phyloP scores from a whole-genome alignment of 2,888 invertebrate genomes.

The Yponomeuta sedellus region DNA sequence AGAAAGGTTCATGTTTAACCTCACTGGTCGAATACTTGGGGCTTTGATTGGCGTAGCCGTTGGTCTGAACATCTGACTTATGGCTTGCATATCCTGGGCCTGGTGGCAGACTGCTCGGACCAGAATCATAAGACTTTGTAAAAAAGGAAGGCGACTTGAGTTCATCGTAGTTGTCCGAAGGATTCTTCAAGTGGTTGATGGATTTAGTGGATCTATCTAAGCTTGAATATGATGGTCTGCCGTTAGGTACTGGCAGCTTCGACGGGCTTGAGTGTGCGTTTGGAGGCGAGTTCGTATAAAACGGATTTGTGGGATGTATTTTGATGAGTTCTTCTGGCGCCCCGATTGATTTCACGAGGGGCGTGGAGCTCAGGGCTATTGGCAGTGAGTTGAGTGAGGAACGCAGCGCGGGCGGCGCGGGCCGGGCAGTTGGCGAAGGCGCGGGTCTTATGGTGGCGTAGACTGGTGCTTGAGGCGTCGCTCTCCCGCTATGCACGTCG shows the following conservation, averaged over 20 bases:
- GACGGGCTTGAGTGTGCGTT: slow-evolving; percentile 57
- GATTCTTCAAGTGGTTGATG: neutral
- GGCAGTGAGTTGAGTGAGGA: slow-evolving; percentile 52
- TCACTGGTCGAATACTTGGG: slow-evolving; percentile 31
- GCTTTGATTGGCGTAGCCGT: slow-evolving; percentile 33
- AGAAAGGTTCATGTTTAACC: slow-evolving; percentile 33
- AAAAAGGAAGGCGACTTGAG: slow-evolving; percentile 13
- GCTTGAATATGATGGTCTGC: slow-evolving; percentile 45
- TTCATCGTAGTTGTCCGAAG: neutral
- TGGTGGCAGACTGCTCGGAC: neutral
- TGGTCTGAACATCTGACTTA: neutral
- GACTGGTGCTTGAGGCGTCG: slow-evolving; percentile 62
- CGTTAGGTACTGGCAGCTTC: slow-evolving; percentile 63
- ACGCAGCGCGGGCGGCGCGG: slow-evolving; percentile 40
- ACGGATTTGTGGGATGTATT: slow-evolving; percentile 69
- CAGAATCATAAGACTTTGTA: slow-evolving; percentile 10
- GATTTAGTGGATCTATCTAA: slow-evolving; percentile 48
- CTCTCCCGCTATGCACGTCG: slow-evolving; percentile 46
- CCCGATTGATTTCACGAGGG: slow-evolving; percentile 49
- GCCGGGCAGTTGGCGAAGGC: slow-evolving; percentile 43
- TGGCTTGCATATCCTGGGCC: neutral
- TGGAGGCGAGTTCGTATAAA: slow-evolving; percentile 65
- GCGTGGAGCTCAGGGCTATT: slow-evolving; percentile 48
- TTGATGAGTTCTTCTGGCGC: slow-evolving; percentile 47
- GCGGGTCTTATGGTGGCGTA: slow-evolving; percentile 63